Evolutionary conservation across 2,888 invertebrate genomes (phyloP).

Genomic region (Acleris holmiana): DNA sequence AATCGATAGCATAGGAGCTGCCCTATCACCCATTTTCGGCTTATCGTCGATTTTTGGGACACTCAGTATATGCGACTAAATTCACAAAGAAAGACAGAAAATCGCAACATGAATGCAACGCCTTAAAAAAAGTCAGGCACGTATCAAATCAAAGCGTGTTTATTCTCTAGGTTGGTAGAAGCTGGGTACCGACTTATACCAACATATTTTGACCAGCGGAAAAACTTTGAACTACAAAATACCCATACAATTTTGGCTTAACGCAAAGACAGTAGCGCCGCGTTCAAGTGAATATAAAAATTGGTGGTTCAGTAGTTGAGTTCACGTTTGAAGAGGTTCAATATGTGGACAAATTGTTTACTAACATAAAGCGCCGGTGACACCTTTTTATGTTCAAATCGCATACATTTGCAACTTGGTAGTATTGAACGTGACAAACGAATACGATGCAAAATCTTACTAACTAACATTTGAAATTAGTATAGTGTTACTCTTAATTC

Average conservation of each 20-base stretch:
- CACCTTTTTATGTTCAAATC: too few relatives aligned
- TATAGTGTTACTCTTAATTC: neutral
- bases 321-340: constrained; percentile 13
- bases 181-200: neutral
- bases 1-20: too few relatives aligned
- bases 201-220: neutral
- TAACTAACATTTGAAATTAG: neutral
- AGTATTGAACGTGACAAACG: too few relatives aligned
- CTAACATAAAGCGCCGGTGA: neutral
- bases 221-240: neutral
- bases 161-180: constrained; percentile 11
- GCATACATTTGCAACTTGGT: too few relatives aligned
- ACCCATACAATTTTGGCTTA: neutral
- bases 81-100: too few relatives aligned
- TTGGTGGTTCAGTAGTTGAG: constrained; percentile 1
- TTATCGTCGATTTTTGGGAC: too few relatives aligned
- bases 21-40: too few relatives aligned
- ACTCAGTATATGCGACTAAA: too few relatives aligned
- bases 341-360: constrained; percentile 1
- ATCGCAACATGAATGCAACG: constrained; percentile 1
- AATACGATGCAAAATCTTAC: neutral
- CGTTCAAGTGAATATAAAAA: neutral
- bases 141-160: constrained; percentile 24
- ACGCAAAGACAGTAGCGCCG: constrained; percentile 6
- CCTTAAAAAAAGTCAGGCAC: constrained; percentile 17